These are phyloP conservation scores for Danio choprae DNA, from an alignment of 2,797 vertebrate species.

Conservation along the genomic window DNA sequence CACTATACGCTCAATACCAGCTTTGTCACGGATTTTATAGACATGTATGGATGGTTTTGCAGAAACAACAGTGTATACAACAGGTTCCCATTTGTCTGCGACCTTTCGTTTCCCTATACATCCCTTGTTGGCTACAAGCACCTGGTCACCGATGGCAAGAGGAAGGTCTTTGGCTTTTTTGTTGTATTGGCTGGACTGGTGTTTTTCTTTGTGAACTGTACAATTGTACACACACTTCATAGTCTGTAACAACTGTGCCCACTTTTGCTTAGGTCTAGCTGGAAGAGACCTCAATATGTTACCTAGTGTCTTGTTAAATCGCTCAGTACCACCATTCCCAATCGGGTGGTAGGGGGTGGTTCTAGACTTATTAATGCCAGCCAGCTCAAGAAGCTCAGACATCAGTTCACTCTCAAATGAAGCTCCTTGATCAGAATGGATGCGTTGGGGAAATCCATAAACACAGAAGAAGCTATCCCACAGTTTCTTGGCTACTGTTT, in stretches of 20 bases:
- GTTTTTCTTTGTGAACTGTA: neutral
- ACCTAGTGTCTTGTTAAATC: neutral
- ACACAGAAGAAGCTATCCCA: neutral
- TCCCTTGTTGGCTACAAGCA: constrained; percentile 2
- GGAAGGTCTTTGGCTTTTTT: neutral
- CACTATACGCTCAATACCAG: neutral
- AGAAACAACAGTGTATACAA: neutral
- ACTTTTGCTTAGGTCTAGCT: neutral
- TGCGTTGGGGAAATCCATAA: neutral
- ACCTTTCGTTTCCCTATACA: constrained; percentile 13
- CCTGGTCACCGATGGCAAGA: neutral
- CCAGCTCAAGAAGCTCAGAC: neutral
- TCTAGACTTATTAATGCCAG: neutral
- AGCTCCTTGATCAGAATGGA: neutral
- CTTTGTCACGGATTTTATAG: neutral
- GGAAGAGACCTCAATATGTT: neutral
- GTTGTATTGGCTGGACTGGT: neutral
- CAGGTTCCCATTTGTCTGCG: constrained; percentile 6
- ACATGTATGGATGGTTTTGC: neutral
- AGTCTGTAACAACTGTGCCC: neutral
- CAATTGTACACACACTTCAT: neutral
- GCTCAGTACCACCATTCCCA: neutral
- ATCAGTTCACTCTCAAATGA: neutral
- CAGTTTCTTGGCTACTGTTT: neutral
- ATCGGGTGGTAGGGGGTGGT: neutral